These are phyloP conservation scores for Sphaerophoria rueppellii DNA, from an alignment of 2,888 invertebrate genomes.

Conservation along the genomic window DNA sequence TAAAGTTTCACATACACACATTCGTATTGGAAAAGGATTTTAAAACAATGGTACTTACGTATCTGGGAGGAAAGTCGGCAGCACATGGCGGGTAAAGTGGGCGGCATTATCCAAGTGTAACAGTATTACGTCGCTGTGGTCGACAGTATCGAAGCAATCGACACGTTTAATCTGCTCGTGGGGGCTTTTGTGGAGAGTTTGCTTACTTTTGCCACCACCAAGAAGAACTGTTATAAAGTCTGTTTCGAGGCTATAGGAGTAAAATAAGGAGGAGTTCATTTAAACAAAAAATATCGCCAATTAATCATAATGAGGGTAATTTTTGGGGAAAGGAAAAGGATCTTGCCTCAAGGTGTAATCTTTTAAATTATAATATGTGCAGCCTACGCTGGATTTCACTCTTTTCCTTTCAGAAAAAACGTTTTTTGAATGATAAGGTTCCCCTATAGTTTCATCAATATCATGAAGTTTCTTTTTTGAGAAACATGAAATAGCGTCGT, in stretches of 20 bases:
- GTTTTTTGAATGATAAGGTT: no score
- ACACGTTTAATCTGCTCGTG: conserved; percentile 88
- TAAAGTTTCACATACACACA: conserved; percentile 76
- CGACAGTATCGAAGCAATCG: conserved; percentile 84
- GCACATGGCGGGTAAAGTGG: conserved; percentile 85
- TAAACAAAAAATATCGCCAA: conserved; percentile 19
- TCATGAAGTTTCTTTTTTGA: no score
- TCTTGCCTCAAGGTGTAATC: not conserved
- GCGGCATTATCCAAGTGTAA: conserved; percentile 85
- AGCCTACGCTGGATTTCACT: no score
- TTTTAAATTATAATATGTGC: no score
- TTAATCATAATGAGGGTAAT: not conserved
- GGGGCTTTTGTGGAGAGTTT: conserved; percentile 84
- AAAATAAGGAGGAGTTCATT: conserved; percentile 11
- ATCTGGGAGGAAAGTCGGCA: conserved; percentile 85
- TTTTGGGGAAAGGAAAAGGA: not conserved
- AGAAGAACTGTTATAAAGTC: conserved; percentile 86
- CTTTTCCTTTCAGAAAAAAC: no score
- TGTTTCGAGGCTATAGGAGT: conserved; percentile 82
- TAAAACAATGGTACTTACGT: conserved; percentile 82
- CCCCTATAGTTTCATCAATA: no score
- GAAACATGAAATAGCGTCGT: no score
- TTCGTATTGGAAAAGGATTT: not conserved
- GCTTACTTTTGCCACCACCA: conserved; percentile 86
- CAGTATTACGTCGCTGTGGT: conserved; percentile 85